Evolutionary conservation across 2,888 invertebrate genomes (phyloP).

Genomic region (Drosophila greeni): DNA sequence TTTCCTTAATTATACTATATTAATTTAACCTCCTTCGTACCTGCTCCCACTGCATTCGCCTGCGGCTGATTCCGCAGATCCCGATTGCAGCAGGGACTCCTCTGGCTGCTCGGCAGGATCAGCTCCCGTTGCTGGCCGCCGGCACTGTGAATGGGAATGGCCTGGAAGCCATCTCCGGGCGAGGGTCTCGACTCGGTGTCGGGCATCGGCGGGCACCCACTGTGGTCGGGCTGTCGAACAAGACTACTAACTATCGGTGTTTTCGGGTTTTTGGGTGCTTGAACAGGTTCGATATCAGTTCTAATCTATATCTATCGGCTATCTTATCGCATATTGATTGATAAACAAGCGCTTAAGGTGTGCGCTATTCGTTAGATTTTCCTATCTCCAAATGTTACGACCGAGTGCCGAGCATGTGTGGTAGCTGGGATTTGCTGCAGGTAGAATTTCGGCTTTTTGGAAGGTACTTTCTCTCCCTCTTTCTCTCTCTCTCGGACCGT

Average conservation of each 20-base stretch:
- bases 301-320: slow-evolving; percentile 46
- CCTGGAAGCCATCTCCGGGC: slow-evolving; percentile 26
- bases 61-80: slow-evolving; percentile 63
- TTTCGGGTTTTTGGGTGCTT: slow-evolving; percentile 22
- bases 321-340: slow-evolving; percentile 68
- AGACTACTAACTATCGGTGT: slow-evolving; percentile 49
- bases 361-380: slow-evolving; percentile 31
- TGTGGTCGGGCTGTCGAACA: slow-evolving; percentile 30
- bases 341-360: slow-evolving; percentile 37
- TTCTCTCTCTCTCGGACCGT: neutral
- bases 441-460: no score
- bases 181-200: slow-evolving; percentile 28
- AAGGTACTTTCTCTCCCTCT: neutral
- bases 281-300: slow-evolving; percentile 12
- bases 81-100: slow-evolving; percentile 53
- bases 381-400: slow-evolving; percentile 41
- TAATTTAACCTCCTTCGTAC: slow-evolving; percentile 26
- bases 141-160: slow-evolving; percentile 42
- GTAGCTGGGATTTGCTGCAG: neutral
- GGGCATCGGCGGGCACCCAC: slow-evolving; percentile 42
- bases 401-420: slow-evolving; percentile 13
- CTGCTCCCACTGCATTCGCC: slow-evolving; percentile 62
- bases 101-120: slow-evolving; percentile 33
- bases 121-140: slow-evolving; percentile 19
- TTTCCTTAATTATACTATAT: neutral